Base-by-base conservation (phyloP, 2,888 invertebrate species). In the Lithodes maja region DNA sequence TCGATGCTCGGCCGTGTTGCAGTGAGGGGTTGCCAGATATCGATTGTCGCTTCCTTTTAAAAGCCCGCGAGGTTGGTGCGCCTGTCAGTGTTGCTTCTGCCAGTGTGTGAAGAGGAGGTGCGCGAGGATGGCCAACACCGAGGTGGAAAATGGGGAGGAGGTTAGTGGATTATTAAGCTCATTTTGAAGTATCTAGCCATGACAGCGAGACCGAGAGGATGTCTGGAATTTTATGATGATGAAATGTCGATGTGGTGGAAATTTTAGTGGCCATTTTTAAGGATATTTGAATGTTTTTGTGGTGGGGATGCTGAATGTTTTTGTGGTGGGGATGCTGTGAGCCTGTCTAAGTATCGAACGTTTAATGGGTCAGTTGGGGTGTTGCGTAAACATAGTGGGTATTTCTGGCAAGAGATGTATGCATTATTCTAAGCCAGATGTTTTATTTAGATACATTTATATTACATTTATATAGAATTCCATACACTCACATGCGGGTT, bases 101-200 rank as follows among this genome's bases (percentile, higher is more conserved):
- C 79, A 55, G 86, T 86, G 86, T 80, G 5, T 7, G 49, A 81
- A 81, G 86, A 33, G 17, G 74, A 86, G 75, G 80, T 86, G 50
- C 33, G 71, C 78, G 53, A 74, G 74, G 81, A 86, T 86, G 86
- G 86, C 86, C 17, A 71, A 86, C 54, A 80, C 17, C n/a, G 86
- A 80, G 3, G 55, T 86, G 68, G 86, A 86, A 81, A 86, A 86
- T 86, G 86, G 86, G 74, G 86, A 86, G 69, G 86, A 86, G 86
- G 86, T 86, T 80, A 86, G 86, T 86, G 81, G 49, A n/a, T 17
- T n/a, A 5, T 3, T 1, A 1, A n/a, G 71, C 17, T 1, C 12
- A n/a, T 71, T n/a, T 12, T n/a, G 71, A n/a, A 17, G 5, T n/a
- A 71, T 71, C 3, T 71, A 71, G 1, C 3, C 15, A n/a, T 71